Conservation (phyloP, 2,797 vertebrate species). For the Semotilus atromaculatus region DNA sequence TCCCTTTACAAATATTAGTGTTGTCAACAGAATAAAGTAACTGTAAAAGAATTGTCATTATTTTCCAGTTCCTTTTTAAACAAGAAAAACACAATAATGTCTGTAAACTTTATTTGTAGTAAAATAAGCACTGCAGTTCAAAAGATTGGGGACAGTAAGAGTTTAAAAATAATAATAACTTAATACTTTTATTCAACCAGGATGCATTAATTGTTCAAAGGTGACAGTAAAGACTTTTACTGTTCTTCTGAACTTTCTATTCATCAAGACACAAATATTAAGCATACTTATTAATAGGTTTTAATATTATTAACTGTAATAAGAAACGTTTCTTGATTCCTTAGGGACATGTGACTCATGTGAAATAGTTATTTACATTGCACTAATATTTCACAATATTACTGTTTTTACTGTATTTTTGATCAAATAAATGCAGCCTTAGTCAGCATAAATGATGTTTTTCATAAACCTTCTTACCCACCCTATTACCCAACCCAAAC, state of each 20-base stretch:
- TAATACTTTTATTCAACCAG: neutral
- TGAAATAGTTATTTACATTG: too few relatives aligned
- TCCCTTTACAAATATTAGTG: neutral
- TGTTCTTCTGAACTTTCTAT: neutral
- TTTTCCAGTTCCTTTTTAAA: constrained; percentile 15
- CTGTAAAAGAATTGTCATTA: neutral
- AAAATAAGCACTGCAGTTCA: neutral
- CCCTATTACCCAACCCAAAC: neutral
- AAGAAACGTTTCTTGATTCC: neutral
- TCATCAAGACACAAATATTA: neutral
- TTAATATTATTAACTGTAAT: neutral
- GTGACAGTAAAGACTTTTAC: neutral
- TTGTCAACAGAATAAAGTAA: neutral
- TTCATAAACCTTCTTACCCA: neutral
- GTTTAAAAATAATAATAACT: neutral
- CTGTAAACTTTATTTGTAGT: neutral
- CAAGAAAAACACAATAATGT: neutral
- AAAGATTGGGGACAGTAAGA: neutral
- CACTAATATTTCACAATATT: neutral
- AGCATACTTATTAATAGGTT: neutral
- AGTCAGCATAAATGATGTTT: neutral
- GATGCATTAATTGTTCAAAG: neutral
- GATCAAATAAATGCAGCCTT: neutral
- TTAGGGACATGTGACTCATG: neutral
- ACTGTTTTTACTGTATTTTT: neutral